Conservation (phyloP, 2,888 invertebrate species). For the Parnassius mnemosyne region DNA sequence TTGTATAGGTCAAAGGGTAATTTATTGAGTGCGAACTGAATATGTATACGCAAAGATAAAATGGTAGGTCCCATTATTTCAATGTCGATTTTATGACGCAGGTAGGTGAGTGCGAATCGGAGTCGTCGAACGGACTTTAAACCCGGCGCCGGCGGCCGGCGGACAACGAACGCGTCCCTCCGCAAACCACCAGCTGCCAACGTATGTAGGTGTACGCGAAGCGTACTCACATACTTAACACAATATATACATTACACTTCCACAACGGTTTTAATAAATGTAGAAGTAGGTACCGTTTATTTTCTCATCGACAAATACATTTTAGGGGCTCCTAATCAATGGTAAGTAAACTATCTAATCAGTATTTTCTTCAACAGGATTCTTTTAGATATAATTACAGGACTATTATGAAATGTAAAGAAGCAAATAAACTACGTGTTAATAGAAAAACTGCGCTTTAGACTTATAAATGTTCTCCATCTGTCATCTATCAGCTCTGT, state of each 20-base stretch:
- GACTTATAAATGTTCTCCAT: too few relatives aligned
- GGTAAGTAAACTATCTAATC: not conserved
- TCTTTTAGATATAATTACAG: too few relatives aligned
- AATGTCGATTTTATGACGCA: constrained; percentile 10
- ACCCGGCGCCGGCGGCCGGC: constrained; percentile 19
- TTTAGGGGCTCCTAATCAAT: not conserved
- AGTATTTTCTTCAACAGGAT: not conserved
- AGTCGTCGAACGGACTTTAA: constrained; percentile 27
- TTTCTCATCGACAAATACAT: not conserved
- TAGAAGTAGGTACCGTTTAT: not conserved
- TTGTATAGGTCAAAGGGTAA: constrained; percentile 16
- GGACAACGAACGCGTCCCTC: constrained; percentile 5
- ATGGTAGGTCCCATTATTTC: constrained; percentile 9
- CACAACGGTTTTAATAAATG: too few relatives aligned
- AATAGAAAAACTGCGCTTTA: too few relatives aligned
- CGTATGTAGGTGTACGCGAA: not conserved
- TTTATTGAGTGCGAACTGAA: constrained; percentile 14
- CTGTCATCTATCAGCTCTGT: too few relatives aligned
- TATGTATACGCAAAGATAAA: constrained; percentile 8
- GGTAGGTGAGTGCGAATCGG: constrained; percentile 8
- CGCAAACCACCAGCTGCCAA: not conserved
- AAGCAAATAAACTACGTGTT: too few relatives aligned
- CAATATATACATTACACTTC: not conserved
- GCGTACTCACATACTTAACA: constrained; percentile 4
- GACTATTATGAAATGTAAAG: too few relatives aligned